Evolutionary conservation across 2,888 invertebrate genomes (phyloP), one percentile per base, ranked within the genome.

Genomic region (Tigriopus californicus): DNA sequence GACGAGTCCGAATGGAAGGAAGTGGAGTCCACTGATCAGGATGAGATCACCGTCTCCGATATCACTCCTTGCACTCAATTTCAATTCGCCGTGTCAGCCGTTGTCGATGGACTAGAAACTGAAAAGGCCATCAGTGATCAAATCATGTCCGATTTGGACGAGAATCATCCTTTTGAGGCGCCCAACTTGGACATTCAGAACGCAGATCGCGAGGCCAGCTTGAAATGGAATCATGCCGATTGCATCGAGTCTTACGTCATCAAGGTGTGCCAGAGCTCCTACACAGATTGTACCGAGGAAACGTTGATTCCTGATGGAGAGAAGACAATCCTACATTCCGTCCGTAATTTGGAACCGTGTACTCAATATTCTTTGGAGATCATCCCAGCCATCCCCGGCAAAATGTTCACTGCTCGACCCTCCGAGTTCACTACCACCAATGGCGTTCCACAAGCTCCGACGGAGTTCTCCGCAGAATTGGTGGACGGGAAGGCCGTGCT

Each of bases 281-380:
- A 55, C 15, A 20, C 15, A 12, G 42, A 55, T n/a, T 57, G 57
- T 47, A 22, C 22, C 1, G 57, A 57, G 25, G 42, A 42, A 57
- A 41, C 57, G 6, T 15, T 57, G 13, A 47, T 57, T 8, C 15
- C 18, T 2, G 57, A 57, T 13, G 18, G 20, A 5, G 13, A 10
- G 12, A 33, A 22, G 20, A 22, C 18, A 15, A 46, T 57, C 15
- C 22, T 20, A 18, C 57, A 57, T 25, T 22, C 42, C 12, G 46
- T 57, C 15, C n/a, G 42, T 15, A 41, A 57, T 8, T 25, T 57
- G 18, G 20, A 46, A 18, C 57, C 57, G n/a, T 57, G 57, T n/a
- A 22, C 44, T 22, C 22, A 18, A n/a, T 57, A 57, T 47, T 22
- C 57, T 22, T 46, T 57, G 13, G 57, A 57, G 41, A 57, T 57